Conservation (phyloP, 2,797 vertebrate species). For the Silurus aristotelis region DNA sequence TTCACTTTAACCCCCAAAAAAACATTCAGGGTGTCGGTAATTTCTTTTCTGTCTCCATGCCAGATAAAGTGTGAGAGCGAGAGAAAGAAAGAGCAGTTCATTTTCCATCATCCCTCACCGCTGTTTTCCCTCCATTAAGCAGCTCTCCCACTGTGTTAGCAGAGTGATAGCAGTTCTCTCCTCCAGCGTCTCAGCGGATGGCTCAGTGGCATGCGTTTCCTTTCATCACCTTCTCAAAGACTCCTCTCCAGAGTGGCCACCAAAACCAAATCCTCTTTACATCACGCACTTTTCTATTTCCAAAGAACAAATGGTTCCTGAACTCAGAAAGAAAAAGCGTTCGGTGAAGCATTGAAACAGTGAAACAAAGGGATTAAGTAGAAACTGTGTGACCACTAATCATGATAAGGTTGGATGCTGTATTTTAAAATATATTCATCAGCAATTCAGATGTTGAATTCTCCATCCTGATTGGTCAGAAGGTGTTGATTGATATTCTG, state of each 20-base stretch:
- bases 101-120: conserved; percentile 22
- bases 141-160: conserved; percentile 36
- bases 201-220: conserved; percentile 5
- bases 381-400: neutral
- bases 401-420: neutral
- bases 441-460: no score
- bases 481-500: no score
- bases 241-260: conserved; percentile 26
- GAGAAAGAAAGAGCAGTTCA: neutral
- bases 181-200: conserved; percentile 15
- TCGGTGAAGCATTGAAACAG: conserved; percentile 11
- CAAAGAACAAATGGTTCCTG: conserved; percentile 21
- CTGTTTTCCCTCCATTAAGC: conserved; percentile 41
- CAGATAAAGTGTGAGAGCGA: neutral
- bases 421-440: no score
- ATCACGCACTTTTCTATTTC: conserved; percentile 5
- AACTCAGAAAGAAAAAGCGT: neutral
- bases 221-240: conserved; percentile 28
- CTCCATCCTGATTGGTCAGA: no score
- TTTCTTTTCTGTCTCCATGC: conserved; percentile 8
- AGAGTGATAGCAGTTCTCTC: conserved; percentile 44
- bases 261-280: conserved; percentile 23
- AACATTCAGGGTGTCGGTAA: neutral
- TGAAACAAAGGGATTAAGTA: conserved; percentile 12
- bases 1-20: neutral